Evolutionary conservation across 2,113 vertebrate genomes (phyloP), one percentile per base, ranked within the genome.

Genomic region (Seriola aureovittata): DNA sequence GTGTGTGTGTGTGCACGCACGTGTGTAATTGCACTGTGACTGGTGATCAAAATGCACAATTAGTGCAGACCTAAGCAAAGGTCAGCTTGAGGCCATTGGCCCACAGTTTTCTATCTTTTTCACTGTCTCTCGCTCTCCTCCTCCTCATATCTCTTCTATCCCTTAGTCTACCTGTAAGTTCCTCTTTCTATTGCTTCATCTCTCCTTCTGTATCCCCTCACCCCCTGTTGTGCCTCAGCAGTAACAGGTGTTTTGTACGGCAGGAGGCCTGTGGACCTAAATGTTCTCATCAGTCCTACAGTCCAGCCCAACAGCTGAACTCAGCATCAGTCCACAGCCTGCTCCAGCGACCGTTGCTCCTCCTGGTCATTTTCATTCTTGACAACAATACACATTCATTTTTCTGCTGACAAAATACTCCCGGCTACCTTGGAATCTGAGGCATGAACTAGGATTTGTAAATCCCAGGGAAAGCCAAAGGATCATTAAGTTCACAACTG

Each of bases 161-260:
- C 42, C 19, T 59, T 1, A 23, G 21, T 82, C 66, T 59, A 82
- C 82, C 62, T 84, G 80, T 40, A 78, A 80, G 63, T 71, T 65
- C 69, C 65, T 80, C 50, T 50, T 68, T 76, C 76, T 67, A 58
- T 83, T 79, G 67, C 72, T 82, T 80, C 44, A 73, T 85, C 72
- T 75, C 81, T 46, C 66, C 58, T 19, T 66, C 77, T 65, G 80
- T 72, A 73, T 66, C 70, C 65, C 69, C 38, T 48, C 57, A 34
- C 68, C 48, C 44, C 83, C 75, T 10, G 50, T 84, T 69, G 77
- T 71, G 81, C 68, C 90, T 90, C 90, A 78, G 83, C 89, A 80
- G 85, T 90, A 91, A 91, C 91, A 93, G 93, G 92, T 93, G 92
- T 91, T 89, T 60, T 29, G 50, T 71, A 71, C 86, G 79, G 85